These are phyloP conservation scores for Zaprionus ghesquierei DNA, from an alignment of 1,140 invertebrate genomes.

Conservation along the genomic window DNA sequence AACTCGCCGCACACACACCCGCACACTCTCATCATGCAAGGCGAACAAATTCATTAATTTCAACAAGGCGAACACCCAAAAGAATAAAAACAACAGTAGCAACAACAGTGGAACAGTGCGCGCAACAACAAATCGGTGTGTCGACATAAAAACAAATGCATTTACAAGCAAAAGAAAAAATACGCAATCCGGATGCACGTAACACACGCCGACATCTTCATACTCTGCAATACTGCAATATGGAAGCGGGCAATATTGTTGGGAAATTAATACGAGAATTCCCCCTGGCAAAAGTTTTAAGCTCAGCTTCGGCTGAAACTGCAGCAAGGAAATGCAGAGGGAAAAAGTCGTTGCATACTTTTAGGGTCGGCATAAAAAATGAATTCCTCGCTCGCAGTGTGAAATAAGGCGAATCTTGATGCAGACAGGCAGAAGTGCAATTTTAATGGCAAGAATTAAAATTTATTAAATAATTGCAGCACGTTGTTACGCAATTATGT, in stretches of 20 bases:
- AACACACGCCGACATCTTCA: neutral
- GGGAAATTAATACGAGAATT: no score
- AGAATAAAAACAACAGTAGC: conserved; percentile 21
- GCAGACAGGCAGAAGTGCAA: neutral
- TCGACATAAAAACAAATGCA: conserved; percentile 49
- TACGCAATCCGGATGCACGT: neutral
- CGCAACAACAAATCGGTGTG: conserved; percentile 53
- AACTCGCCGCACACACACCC: conserved; percentile 5
- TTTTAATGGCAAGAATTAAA: neutral
- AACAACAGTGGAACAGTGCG: neutral
- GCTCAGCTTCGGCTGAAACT: neutral
- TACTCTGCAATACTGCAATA: neutral
- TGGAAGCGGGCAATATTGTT: neutral
- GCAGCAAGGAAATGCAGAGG: neutral
- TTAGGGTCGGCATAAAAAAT: neutral
- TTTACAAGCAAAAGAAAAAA: conserved; percentile 51
- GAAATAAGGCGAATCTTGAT: neutral
- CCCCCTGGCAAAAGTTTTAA: neutral
- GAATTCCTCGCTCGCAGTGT: neutral
- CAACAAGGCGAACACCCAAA: conserved; percentile 41
- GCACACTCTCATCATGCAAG: conserved; percentile 38
- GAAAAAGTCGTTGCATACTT: neutral
- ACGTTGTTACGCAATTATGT: neutral
- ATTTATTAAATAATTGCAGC: neutral
- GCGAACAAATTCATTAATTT: conserved; percentile 73